Evolutionary conservation across 1,140 invertebrate genomes (phyloP).

Genomic region (Pogonognathellus flavescens): DNA sequence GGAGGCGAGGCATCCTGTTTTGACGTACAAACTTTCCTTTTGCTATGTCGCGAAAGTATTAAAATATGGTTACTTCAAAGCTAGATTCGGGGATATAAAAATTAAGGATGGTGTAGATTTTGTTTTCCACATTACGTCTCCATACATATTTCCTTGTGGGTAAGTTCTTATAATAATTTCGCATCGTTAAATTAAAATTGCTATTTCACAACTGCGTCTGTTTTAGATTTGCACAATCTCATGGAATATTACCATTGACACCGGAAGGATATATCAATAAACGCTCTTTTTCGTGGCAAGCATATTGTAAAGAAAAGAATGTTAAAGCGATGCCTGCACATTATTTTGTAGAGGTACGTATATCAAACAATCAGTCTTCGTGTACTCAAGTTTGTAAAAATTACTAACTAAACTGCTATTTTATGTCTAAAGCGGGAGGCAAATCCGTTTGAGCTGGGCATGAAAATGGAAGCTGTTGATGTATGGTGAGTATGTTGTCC

Average conservation of each 20-base stretch:
- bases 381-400: too few relatives aligned
- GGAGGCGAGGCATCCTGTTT: slow-evolving; percentile 5
- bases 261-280: not conserved
- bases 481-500: not conserved
- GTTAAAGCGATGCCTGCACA: not conserved
- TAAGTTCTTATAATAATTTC: too few relatives aligned
- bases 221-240: slow-evolving; percentile 9
- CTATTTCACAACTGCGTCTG: too few relatives aligned
- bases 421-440: not conserved
- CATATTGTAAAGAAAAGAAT: not conserved
- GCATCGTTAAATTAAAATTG: too few relatives aligned
- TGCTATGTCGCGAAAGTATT: not conserved
- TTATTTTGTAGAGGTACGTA: not conserved
- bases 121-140: slow-evolving; percentile 12
- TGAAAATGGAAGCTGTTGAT: slow-evolving; percentile 55
- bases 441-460: slow-evolving; percentile 18
- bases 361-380: too few relatives aligned
- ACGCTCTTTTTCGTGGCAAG: not conserved
- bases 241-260: not conserved
- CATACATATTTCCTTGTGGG: slow-evolving; percentile 33
- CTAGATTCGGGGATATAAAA: not conserved
- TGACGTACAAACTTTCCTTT: not conserved
- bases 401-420: not conserved
- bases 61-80: not conserved
- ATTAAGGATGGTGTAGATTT: not conserved